phyloP scores from a whole-genome alignment of 92 coral and sea anemone species.

The Parazoanthus darwini region DNA sequence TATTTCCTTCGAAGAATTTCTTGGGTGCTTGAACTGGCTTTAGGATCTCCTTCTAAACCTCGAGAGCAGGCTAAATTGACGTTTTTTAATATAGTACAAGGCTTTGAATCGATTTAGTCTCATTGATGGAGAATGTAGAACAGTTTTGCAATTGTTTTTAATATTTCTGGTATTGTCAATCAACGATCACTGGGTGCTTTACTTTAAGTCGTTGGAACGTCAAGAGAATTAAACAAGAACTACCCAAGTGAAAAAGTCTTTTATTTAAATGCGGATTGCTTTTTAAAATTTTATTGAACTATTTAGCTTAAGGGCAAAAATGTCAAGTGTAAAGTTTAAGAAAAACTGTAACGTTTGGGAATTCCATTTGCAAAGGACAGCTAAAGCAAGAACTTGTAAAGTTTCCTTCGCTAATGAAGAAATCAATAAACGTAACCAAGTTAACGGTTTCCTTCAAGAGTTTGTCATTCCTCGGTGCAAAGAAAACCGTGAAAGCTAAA shows the following conservation, averaged over 20 bases:
- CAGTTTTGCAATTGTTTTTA: not conserved
- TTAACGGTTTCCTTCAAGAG: not conserved
- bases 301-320: not conserved
- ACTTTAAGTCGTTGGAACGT: not conserved
- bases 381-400: not conserved
- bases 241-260: too few species aligned
- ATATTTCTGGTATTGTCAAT: not conserved
- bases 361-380: not conserved
- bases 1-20: slow-evolving; percentile 87
- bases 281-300: too few species aligned
- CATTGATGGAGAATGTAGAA: not conserved
- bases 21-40: slow-evolving; percentile 72
- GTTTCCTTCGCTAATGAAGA: not conserved
- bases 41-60: not conserved
- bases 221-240: too few species aligned
- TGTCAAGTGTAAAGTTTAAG: too few species aligned
- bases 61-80: not conserved
- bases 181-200: not conserved
- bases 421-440: not conserved
- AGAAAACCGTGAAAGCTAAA: too few species aligned
- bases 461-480: not conserved
- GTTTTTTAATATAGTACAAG: not conserved
- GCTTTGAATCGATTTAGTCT: not conserved
- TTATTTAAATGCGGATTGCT: too few species aligned
- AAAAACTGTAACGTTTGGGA: not conserved